A percentile compares a stretch with the other conserved stretches of the same genome.
Evolutionary conservation across 2,113 vertebrate genomes (phyloP).

Genomic region (Heterotis niloticus): DNA sequence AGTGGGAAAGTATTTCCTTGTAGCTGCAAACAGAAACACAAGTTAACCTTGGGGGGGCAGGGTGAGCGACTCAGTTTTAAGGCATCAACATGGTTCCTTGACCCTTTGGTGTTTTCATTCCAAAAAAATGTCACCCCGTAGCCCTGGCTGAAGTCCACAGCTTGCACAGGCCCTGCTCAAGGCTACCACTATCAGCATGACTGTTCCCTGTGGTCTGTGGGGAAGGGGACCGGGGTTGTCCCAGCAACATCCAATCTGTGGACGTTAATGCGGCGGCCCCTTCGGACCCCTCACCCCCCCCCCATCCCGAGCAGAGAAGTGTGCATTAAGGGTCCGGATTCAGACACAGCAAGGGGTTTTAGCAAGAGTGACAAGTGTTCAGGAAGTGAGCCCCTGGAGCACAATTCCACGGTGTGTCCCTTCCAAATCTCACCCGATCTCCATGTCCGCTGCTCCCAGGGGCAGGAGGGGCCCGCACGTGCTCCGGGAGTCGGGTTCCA

Average conservation of each 20-base stretch:
- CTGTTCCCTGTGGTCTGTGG: not conserved
- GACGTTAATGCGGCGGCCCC: no score
- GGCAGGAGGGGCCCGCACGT: no score
- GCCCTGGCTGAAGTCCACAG: slow-evolving; percentile 8
- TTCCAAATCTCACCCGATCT: no score
- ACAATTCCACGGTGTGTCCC: no score
- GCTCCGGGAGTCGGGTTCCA: not conserved
- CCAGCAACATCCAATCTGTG: not conserved
- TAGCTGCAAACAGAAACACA: not conserved
- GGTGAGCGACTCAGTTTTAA: not conserved
- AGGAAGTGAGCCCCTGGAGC: no score
- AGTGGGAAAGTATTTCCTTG: not conserved
- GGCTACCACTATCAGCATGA: not conserved
- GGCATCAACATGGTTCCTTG: slow-evolving; percentile 3
- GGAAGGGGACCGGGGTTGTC: not conserved
- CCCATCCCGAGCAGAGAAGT: not conserved
- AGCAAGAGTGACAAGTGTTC: no score
- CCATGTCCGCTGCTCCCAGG: no score
- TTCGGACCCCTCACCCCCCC: not conserved
- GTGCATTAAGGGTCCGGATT: no score
- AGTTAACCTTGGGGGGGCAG: slow-evolving; percentile 8
- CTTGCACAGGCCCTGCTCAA: slow-evolving; percentile 5
- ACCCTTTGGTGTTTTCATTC: slow-evolving; percentile 18
- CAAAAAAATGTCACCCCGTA: slow-evolving; percentile 13
- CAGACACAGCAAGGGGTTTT: no score